phyloP scores from a whole-genome alignment of 2,113 vertebrate genomes.

The Hiodon alosoides region DNA sequence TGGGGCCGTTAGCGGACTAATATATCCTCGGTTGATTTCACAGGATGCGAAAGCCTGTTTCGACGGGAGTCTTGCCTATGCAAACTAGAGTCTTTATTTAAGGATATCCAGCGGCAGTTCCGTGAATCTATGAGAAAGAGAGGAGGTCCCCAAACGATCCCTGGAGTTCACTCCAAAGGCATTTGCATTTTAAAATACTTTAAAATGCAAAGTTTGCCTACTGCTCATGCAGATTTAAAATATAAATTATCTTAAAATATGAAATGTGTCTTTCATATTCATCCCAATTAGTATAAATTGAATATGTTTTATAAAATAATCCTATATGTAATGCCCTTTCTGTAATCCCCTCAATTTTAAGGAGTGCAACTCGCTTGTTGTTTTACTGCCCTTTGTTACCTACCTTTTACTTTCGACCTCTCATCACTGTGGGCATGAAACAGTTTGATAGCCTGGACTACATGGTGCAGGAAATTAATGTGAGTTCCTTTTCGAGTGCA shows the following conservation, averaged over 20 bases:
- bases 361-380: too few species aligned
- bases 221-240: background rate
- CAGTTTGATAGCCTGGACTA: too few species aligned
- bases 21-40: conserved; percentile 7
- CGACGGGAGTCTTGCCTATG: background rate
- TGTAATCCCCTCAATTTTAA: too few species aligned
- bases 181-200: background rate
- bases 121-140: background rate
- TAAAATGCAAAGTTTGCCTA: background rate
- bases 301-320: too few species aligned
- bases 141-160: background rate
- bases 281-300: too few species aligned
- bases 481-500: background rate
- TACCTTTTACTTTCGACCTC: too few species aligned
- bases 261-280: too few species aligned
- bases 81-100: conserved; percentile 23
- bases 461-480: background rate
- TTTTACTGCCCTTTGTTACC: too few species aligned
- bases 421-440: too few species aligned
- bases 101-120: conserved; percentile 8
- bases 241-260: background rate
- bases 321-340: too few species aligned
- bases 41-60: background rate
- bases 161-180: background rate
- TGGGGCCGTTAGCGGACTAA: conserved; percentile 9